phyloP scores from a whole-genome alignment of 2,888 invertebrate species.

The Cryptus armator region DNA sequence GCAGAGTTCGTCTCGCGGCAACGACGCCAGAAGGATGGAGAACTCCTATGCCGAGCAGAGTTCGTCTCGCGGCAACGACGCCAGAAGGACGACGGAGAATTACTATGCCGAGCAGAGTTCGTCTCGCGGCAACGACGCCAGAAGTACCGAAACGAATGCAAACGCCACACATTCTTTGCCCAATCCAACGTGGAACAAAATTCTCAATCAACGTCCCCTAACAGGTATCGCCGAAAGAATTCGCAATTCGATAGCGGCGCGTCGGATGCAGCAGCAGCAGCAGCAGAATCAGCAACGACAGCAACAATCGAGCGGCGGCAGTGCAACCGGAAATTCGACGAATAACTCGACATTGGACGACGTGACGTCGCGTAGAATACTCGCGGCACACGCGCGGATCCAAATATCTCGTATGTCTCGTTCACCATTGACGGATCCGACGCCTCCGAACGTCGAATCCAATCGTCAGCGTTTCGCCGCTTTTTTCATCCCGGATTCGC shows the following conservation, averaged over 20 bases:
- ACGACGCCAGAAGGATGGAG: not conserved
- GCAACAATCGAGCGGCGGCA: not conserved
- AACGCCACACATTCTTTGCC: not conserved
- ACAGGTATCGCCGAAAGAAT: not conserved
- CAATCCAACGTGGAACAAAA: not conserved
- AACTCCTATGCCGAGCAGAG: not conserved
- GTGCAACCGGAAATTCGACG: not conserved
- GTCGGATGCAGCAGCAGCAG: not conserved
- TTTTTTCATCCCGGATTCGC: no score
- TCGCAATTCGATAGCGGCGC: not conserved
- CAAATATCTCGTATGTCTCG: not conserved
- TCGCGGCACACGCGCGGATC: not conserved
- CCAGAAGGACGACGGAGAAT: not conserved
- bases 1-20: no score
- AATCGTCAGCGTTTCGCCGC: no score
- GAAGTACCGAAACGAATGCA: not conserved
- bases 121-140: constrained; percentile 3
- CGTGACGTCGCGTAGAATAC: not conserved
- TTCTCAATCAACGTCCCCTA: not conserved
- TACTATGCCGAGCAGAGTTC: constrained; percentile 5
- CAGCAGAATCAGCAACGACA: not conserved
- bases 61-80: no score
- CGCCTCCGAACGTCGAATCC: not conserved
- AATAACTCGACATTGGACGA: not conserved
- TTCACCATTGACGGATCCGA: not conserved